Evolutionary conservation across 1,140 invertebrate genomes (phyloP).

Genomic region (Lysiphlebus fabarum): DNA sequence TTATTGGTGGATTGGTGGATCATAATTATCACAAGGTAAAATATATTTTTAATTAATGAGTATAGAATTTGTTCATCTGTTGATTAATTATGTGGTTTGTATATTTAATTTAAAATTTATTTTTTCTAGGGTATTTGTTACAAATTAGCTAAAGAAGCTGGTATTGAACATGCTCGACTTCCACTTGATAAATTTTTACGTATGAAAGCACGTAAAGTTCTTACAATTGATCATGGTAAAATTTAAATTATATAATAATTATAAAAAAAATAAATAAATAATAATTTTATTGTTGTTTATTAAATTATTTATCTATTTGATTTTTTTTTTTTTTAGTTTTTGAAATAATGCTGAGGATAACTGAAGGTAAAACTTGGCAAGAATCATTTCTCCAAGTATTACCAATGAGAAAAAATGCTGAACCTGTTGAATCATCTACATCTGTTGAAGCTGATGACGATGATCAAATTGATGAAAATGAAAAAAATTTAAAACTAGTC

Average conservation of each 20-base stretch:
- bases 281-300: conserved; percentile 20
- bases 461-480: too few species aligned
- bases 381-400: conserved; percentile 79
- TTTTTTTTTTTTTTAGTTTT: conserved; percentile 78
- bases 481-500: too few species aligned
- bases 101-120: conserved; percentile 22
- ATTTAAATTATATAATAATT: conserved; percentile 21
- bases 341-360: conserved; percentile 80
- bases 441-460: too few species aligned
- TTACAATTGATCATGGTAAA: conserved; percentile 93
- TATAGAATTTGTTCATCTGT: conserved; percentile 4
- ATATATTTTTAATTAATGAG: conserved; percentile 16
- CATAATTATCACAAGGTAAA: conserved; percentile 91
- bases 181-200: conserved; percentile 88
- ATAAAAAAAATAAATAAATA: conserved; percentile 23
- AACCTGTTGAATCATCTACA: conserved; percentile 34
- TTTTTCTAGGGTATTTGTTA: conserved; percentile 77
- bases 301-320: conserved; percentile 60
- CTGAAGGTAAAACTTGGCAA: conserved; percentile 79
- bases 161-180: conserved; percentile 78
- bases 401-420: conserved; percentile 72
- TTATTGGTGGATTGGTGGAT: conserved; percentile 96
- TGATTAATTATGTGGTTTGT: conserved; percentile 1
- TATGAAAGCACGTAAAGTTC: conserved; percentile 90
- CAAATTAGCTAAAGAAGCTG: conserved; percentile 73